A percentile compares a stretch with the other conserved stretches of the same genome.
phyloP scores from a whole-genome alignment of 1,140 invertebrate genomes.

The Elysia chlorotica region DNA sequence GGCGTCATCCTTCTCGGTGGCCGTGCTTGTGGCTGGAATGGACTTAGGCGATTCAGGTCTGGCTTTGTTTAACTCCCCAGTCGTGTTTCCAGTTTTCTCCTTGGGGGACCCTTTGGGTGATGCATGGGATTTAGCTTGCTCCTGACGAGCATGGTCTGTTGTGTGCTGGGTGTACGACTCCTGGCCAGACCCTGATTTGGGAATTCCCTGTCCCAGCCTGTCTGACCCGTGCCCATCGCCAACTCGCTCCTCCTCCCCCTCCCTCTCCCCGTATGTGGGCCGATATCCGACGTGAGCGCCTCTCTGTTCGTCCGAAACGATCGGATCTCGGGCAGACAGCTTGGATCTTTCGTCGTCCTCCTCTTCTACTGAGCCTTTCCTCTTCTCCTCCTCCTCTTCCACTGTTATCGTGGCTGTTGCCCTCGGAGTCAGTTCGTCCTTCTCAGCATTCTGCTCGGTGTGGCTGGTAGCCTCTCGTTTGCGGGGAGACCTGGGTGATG shows the following conservation, averaged over 20 bases:
- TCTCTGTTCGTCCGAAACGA: not conserved
- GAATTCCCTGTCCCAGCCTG: too few species aligned
- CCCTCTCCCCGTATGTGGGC: not conserved
- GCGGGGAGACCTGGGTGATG: too few species aligned
- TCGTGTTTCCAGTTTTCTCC: too few species aligned
- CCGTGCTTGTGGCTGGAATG: too few species aligned
- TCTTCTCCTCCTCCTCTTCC: not conserved
- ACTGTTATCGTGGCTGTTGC: not conserved
- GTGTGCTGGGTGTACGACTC: not conserved
- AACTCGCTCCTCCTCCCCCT: not conserved
- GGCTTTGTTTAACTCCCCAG: too few species aligned
- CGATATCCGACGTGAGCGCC: not conserved
- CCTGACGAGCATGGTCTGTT: not conserved
- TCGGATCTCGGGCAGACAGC: not conserved
- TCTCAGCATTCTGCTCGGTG: not conserved
- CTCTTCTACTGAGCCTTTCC: not conserved
- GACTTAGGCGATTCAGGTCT: too few species aligned
- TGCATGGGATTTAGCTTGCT: too few species aligned
- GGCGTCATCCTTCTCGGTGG: too few species aligned
- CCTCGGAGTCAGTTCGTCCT: not conserved
- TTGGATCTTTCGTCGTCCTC: not conserved
- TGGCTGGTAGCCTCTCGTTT: too few species aligned
- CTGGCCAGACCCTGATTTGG: too few species aligned
- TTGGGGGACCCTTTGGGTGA: too few species aligned
- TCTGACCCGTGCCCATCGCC: not conserved